These are phyloP conservation scores for Ornithoptera alexandrae DNA, from an alignment of 2,888 invertebrate species.

Conservation along the genomic window DNA sequence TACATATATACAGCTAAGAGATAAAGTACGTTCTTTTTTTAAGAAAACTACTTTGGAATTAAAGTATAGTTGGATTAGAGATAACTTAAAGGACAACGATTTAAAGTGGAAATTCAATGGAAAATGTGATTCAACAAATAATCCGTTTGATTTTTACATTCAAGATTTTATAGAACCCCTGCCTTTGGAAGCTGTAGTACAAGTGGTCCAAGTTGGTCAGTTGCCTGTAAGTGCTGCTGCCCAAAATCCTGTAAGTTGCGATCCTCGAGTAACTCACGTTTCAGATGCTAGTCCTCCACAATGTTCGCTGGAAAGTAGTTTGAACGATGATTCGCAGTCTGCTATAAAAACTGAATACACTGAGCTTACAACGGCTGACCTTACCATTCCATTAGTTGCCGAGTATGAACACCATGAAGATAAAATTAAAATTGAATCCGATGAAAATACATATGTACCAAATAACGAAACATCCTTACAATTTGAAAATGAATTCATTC, in stretches of 20 bases:
- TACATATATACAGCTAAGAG: slow-evolving; percentile 52
- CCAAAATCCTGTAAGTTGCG: slow-evolving; percentile 71
- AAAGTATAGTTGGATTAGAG: slow-evolving; percentile 41
- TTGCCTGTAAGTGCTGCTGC: slow-evolving; percentile 69
- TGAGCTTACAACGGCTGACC: slow-evolving; percentile 70
- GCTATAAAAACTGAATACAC: slow-evolving; percentile 70
- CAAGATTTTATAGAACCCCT: slow-evolving; percentile 81
- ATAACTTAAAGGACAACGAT: slow-evolving; percentile 41
- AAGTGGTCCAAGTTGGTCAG: slow-evolving; percentile 81
- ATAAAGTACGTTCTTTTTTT: slow-evolving; percentile 64
- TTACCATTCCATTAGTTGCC: slow-evolving; percentile 59
- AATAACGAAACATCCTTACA: slow-evolving; percentile 46
- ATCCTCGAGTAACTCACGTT: slow-evolving; percentile 72
- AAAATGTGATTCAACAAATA: slow-evolving; percentile 31
- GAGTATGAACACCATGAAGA: slow-evolving; percentile 58
- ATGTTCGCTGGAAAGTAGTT: slow-evolving; percentile 64
- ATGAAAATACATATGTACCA: slow-evolving; percentile 43
- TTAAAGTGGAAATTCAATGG: slow-evolving; percentile 26
- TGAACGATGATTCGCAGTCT: slow-evolving; percentile 58
- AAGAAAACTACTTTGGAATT: slow-evolving; percentile 55
- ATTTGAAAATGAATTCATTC: slow-evolving; percentile 52
- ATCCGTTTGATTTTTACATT: slow-evolving; percentile 75
- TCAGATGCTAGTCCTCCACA: slow-evolving; percentile 70
- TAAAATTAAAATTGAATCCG: slow-evolving; percentile 42
- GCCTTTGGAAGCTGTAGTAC: slow-evolving; percentile 64